Base-by-base conservation (phyloP, 2,888 invertebrate species). In the Phyllotreta striolata region DNA sequence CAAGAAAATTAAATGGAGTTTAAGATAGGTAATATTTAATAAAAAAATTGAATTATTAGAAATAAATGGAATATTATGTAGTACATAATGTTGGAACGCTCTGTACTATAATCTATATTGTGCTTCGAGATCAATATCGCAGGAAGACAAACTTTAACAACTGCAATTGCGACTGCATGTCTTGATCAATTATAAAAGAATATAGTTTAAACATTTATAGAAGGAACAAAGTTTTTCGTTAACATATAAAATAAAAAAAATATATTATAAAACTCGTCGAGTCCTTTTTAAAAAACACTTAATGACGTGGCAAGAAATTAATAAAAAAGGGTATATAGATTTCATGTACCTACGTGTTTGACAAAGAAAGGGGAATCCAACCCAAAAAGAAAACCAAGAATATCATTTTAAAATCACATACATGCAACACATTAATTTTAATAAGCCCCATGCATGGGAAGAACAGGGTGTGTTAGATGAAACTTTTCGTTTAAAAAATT, bases 141-240 rank as follows among this genome's bases (percentile, higher is more conserved):
- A 81, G 80, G 81, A 80, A 81, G 81, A 81, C 80, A 76, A 76
- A 77, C 14, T 75, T 70, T 72, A 75, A 75, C 73, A 76, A 75
- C 70, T 55, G 73, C 73, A 72, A 71, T 71, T 60, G 74, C 70
- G 68, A 72, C 66, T 66, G 70, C 67, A 71, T 70, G 65, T 67
- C 52, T 60, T 61, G 62, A 68, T 68, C 64, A 66, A 65, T n/a
- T 52, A 62, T 62, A 63, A 55, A 66, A 49, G 56, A 49, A 64
- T 64, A 47, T 63, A 64, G 63, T 68, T 58, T 62, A 56, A 62
- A 24, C 24, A 63, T 66, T 38, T 47, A 13, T 38, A 38, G 56
- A 64, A 66, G 66, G 65, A 67, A 69, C 65, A 68, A 67, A 67
- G 63, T 66, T 59, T 24, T 52, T 66, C 62, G 41, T 63, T 62